Percentiles rank a stretch among this genome's conserved stretches.
These are phyloP conservation scores for Halictus ligatus DNA, from an alignment of 2,888 invertebrate genomes.

Conservation along the genomic window DNA sequence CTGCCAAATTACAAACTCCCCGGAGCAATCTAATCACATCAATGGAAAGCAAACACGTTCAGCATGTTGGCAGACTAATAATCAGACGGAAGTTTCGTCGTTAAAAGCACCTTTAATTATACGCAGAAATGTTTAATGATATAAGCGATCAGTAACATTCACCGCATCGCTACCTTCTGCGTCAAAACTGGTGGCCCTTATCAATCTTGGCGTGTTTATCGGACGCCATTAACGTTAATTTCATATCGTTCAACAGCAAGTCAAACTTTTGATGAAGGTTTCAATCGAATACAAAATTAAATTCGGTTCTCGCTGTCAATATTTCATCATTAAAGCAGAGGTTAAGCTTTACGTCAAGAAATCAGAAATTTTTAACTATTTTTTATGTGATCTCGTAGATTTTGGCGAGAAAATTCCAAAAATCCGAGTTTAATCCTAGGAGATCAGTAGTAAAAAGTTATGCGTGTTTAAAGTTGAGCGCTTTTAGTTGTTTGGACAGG, in stretches of 20 bases:
- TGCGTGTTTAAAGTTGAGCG: too few relatives aligned
- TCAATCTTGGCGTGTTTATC: background rate
- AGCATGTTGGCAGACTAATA: background rate
- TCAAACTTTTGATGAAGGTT: background rate
- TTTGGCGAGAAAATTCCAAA: too few relatives aligned
- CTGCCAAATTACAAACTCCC: background rate
- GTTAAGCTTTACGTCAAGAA: too few relatives aligned
- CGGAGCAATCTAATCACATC: background rate
- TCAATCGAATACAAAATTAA: too few relatives aligned
- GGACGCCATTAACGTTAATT: background rate
- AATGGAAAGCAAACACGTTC: background rate
- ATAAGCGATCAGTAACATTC: too few relatives aligned
- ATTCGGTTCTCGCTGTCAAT: background rate
- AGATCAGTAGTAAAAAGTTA: too few relatives aligned
- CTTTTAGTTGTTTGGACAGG: too few relatives aligned
- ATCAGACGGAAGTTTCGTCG: conserved; percentile 7
- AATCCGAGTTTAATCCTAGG: too few relatives aligned
- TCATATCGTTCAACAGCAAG: background rate
- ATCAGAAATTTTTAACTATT: too few relatives aligned
- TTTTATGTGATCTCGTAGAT: too few relatives aligned
- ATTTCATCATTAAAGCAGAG: too few relatives aligned
- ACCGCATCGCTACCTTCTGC: background rate
- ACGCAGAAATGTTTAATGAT: background rate
- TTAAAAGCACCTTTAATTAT: background rate
- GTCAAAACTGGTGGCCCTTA: background rate